Evolutionary conservation across 30 jellyfish, hydroid and myxozoan species (phyloP).

Genomic region (Hydractinia symbiolongicarpus): DNA sequence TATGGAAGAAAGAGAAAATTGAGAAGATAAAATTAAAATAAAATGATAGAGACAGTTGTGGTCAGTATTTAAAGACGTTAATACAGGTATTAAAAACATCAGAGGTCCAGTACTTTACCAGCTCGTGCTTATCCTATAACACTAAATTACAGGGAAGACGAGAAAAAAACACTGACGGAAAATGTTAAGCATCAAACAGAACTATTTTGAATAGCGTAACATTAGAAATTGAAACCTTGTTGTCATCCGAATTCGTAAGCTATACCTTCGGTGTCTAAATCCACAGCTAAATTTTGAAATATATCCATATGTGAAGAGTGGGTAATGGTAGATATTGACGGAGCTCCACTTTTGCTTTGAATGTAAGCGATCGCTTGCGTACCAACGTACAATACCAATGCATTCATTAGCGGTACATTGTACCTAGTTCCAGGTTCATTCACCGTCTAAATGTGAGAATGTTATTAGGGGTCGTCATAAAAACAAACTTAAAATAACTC

Average conservation of each 20-base stretch:
- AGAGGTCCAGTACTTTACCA: too few relatives aligned
- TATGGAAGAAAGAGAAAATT: slow-evolving; percentile 7
- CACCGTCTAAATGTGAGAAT: slow-evolving; percentile 25
- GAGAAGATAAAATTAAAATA: background rate
- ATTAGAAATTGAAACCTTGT: too few relatives aligned
- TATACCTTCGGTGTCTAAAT: slow-evolving; percentile 89
- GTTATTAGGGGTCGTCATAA: background rate
- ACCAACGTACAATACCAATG: slow-evolving; percentile 89
- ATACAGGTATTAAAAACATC: too few relatives aligned
- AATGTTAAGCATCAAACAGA: too few relatives aligned
- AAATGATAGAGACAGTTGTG: too few relatives aligned
- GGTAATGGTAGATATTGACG: slow-evolving; percentile 86
- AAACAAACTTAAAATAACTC: too few relatives aligned
- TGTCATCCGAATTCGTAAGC: too few relatives aligned
- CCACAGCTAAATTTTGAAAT: slow-evolving; percentile 96
- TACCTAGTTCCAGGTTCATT: slow-evolving; percentile 86
- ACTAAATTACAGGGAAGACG: too few relatives aligned
- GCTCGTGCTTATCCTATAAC: too few relatives aligned
- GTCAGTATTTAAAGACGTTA: too few relatives aligned
- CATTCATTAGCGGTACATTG: slow-evolving; percentile 91
- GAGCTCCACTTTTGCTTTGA: slow-evolving; percentile 91
- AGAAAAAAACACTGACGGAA: too few relatives aligned
- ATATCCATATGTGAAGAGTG: slow-evolving; percentile 98
- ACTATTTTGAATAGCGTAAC: too few relatives aligned
- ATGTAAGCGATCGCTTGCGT: slow-evolving; percentile 94